These are phyloP conservation scores for Gila orcuttii DNA, from an alignment of 2,113 vertebrate species.

Conservation along the genomic window DNA sequence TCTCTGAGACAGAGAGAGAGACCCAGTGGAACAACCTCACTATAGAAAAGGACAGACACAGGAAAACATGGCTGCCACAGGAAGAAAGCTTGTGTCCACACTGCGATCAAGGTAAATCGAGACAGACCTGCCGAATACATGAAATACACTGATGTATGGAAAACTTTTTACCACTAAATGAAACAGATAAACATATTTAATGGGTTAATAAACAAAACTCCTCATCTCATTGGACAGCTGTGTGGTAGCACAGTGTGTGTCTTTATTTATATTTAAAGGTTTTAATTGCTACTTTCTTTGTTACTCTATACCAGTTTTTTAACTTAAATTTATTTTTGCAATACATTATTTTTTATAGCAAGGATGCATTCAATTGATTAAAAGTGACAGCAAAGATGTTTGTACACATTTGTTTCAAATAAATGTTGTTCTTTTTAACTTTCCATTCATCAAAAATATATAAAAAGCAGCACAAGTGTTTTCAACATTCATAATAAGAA, in stretches of 20 bases:
- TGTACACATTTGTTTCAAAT: too few species aligned
- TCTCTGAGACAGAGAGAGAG: constrained; percentile 46
- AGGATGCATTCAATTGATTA: too few species aligned
- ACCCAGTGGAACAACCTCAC: neutral
- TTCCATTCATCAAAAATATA: too few species aligned
- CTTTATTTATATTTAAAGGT: too few species aligned
- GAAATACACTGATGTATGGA: neutral
- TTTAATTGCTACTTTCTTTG: too few species aligned
- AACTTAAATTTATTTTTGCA: too few species aligned
- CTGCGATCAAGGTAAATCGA: neutral
- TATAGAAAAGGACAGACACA: neutral
- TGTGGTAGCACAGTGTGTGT: neutral
- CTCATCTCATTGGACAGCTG: neutral
- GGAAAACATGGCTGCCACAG: neutral
- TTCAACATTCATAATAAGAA: too few species aligned
- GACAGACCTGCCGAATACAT: neutral
- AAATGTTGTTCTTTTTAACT: too few species aligned
- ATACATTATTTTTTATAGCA: too few species aligned
- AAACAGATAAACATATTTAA: neutral
- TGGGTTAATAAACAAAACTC: neutral
- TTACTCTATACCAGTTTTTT: too few species aligned
- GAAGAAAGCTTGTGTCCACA: neutral
- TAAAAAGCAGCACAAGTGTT: too few species aligned
- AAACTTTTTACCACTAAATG: neutral
- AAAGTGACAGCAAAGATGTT: too few species aligned